Conservation (phyloP, 2,888 invertebrate genomes). For the Amiota communis region DNA sequence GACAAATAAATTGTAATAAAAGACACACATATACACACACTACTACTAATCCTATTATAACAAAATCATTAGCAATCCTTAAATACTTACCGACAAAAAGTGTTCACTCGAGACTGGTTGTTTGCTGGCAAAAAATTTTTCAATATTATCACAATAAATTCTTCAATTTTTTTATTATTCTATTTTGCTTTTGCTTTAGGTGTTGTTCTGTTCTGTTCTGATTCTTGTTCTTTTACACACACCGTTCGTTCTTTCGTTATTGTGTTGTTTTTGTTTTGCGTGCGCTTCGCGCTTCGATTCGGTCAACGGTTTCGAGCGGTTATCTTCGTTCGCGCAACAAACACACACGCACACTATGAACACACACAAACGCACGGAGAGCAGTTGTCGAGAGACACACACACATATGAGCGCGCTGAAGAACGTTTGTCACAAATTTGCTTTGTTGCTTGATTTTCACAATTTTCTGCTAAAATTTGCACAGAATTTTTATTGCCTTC, state of each 20-base stretch:
- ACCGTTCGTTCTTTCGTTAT: slow-evolving; percentile 45
- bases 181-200: slow-evolving; percentile 5
- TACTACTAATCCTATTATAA: background rate
- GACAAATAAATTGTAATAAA: background rate
- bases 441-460: slow-evolving; percentile 54
- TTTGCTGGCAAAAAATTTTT: slow-evolving; percentile 41
- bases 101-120: slow-evolving; percentile 36
- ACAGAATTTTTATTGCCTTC: slow-evolving; percentile 58
- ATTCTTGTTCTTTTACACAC: slow-evolving; percentile 46
- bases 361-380: slow-evolving; percentile 37
- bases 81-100: slow-evolving; percentile 30
- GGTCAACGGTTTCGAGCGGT: slow-evolving; percentile 46
- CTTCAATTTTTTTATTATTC: slow-evolving; percentile 41
- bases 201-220: slow-evolving; percentile 44
- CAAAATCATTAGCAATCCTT: background rate
- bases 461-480: slow-evolving; percentile 53
- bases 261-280: slow-evolving; percentile 56
- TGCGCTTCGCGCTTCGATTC: slow-evolving; percentile 55
- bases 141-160: slow-evolving; percentile 37
- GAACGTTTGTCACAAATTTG: slow-evolving; percentile 47
- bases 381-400: slow-evolving; percentile 47
- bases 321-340: slow-evolving; percentile 47
- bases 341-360: slow-evolving; percentile 51
- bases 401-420: slow-evolving; percentile 47
- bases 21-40: background rate